These are phyloP conservation scores for Drosophila bunnanda DNA, from an alignment of 2,888 invertebrate species.

Conservation along the genomic window DNA sequence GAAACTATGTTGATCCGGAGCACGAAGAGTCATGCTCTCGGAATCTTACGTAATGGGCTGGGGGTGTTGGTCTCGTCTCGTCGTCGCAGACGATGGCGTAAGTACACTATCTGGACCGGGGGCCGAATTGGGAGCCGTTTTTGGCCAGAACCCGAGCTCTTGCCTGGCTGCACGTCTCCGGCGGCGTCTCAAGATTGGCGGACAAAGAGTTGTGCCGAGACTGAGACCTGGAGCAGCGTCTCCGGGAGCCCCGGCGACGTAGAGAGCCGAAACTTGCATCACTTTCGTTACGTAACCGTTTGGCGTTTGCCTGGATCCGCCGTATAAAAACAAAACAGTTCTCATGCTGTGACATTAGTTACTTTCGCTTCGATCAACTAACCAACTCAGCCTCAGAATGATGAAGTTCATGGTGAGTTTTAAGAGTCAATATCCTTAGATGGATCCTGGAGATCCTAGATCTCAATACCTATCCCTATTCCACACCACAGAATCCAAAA, in stretches of 20 bases:
- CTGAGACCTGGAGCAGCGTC: conserved; percentile 12
- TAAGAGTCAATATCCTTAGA: neutral
- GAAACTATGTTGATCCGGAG: conserved; percentile 26
- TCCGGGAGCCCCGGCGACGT: conserved; percentile 12
- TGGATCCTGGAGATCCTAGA: neutral
- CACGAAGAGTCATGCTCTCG: conserved; percentile 22
- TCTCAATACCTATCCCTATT: neutral
- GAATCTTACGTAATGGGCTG: conserved; percentile 40
- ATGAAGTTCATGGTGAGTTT: conserved; percentile 73
- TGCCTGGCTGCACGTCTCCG: conserved; percentile 48
- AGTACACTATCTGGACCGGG: conserved; percentile 71
- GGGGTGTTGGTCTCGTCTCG: conserved; percentile 14
- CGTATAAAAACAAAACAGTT: conserved; percentile 67
- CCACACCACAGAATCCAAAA: neutral
- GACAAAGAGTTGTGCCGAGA: conserved; percentile 20
- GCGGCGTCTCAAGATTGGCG: conserved; percentile 69
- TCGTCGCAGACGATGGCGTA: conserved; percentile 51
- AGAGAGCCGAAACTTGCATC: conserved; percentile 63
- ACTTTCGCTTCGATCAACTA: conserved; percentile 58
- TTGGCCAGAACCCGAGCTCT: conserved; percentile 32
- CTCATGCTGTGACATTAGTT: conserved; percentile 66
- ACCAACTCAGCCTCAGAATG: conserved; percentile 55
- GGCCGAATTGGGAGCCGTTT: conserved; percentile 57
- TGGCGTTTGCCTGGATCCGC: conserved; percentile 63
- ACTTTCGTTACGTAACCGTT: conserved; percentile 67